phyloP scores from a whole-genome alignment of 2,797 vertebrate genomes.

The Arnoldichthys spilopterus region DNA sequence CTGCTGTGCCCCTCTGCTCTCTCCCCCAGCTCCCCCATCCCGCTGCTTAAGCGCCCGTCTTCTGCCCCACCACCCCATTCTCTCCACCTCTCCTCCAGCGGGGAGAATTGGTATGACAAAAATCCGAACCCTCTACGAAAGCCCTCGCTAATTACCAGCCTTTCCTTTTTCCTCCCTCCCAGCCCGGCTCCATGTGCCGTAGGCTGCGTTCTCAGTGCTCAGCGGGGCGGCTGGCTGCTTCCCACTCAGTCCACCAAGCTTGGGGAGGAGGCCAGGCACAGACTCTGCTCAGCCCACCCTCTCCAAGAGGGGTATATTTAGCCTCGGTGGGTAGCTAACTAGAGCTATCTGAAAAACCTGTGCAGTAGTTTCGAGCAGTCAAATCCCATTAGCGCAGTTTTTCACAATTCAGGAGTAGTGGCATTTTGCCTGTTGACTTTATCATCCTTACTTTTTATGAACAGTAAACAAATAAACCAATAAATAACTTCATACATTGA shows the following conservation, averaged over 20 bases:
- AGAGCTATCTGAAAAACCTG: conserved; percentile 17
- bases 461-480: background rate
- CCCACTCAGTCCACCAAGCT: conserved; percentile 16
- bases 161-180: conserved; percentile 22
- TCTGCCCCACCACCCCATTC: conserved; percentile 17
- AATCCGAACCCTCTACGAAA: conserved; percentile 38
- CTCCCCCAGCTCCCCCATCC: background rate
- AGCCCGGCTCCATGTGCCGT: conserved; percentile 52
- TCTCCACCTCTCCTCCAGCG: conserved; percentile 36
- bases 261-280: conserved; percentile 23
- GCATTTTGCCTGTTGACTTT: background rate
- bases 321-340: conserved; percentile 33
- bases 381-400: background rate
- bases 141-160: conserved; percentile 49
- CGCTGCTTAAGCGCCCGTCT: conserved; percentile 37
- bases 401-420: background rate
- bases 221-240: conserved; percentile 17
- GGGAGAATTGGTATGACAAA: conserved; percentile 52
- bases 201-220: conserved; percentile 16
- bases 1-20: conserved; percentile 67
- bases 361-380: background rate
- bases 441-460: background rate
- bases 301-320: conserved; percentile 34
- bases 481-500: background rate
- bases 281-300: conserved; percentile 8